These are phyloP conservation scores for Orthonychiurus folsomi DNA, from an alignment of 2,888 invertebrate species.

Conservation along the genomic window DNA sequence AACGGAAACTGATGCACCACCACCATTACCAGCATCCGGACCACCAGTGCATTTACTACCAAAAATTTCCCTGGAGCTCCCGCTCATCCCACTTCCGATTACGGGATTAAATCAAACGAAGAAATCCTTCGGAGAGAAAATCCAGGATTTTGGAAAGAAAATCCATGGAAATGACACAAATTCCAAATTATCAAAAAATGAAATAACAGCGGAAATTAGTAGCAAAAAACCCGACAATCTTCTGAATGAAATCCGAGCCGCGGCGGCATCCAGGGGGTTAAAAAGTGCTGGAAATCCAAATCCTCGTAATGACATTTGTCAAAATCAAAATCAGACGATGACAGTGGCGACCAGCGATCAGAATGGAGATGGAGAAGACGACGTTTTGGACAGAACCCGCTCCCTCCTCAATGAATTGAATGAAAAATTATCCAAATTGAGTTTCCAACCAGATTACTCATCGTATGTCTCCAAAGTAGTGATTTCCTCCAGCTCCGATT, in stretches of 20 bases:
- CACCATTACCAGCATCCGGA: conserved; percentile 36
- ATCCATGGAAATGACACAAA: background rate
- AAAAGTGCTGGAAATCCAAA: background rate
- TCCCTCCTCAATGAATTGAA: conserved; percentile 35
- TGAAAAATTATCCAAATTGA: conserved; percentile 37
- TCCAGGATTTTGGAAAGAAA: conserved; percentile 9
- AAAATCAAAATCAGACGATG: background rate
- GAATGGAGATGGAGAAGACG: conserved; percentile 5
- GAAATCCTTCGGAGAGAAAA: background rate
- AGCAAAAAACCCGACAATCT: background rate
- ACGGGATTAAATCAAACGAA: background rate
- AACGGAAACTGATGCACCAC: conserved; percentile 33
- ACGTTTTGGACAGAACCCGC: conserved; percentile 29
- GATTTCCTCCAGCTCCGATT: conserved; percentile 34
- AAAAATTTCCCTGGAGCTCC: conserved; percentile 31
- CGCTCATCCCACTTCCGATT: conserved; percentile 30
- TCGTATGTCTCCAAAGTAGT: conserved; percentile 34
- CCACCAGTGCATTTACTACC: conserved; percentile 34
- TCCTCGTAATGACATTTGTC: background rate
- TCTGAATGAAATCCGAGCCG: background rate
- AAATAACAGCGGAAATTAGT: background rate
- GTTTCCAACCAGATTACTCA: conserved; percentile 27
- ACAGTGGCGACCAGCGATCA: background rate
- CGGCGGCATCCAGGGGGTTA: background rate
- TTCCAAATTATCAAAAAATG: background rate